Conservation (phyloP, 2,113 vertebrate species). For the Poeciliopsis retropinna region DNA sequence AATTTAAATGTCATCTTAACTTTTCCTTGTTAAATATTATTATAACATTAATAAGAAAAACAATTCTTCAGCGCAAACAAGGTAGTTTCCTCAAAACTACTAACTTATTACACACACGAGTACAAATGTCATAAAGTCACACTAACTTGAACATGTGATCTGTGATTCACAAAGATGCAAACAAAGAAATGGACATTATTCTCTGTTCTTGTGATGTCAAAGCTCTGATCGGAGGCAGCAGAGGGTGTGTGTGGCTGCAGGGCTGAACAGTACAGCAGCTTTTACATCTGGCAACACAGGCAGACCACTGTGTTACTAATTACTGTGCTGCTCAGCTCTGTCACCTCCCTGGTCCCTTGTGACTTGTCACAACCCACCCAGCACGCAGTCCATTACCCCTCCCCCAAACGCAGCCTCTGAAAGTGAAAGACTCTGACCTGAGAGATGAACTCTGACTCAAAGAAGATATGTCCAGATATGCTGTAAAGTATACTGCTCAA, state of each 20-base stretch:
- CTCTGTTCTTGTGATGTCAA: slow-evolving; percentile 7
- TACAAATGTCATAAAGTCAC: background rate
- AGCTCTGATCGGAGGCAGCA: slow-evolving; percentile 29
- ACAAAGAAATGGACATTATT: slow-evolving; percentile 1
- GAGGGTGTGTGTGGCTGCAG: slow-evolving; percentile 42
- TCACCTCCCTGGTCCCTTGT: slow-evolving; percentile 64
- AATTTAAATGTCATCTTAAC: background rate
- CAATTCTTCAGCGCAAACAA: background rate
- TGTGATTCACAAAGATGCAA: background rate
- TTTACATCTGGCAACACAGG: slow-evolving; percentile 62
- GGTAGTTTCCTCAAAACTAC: background rate
- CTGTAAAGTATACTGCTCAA: no score
- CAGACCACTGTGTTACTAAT: slow-evolving; percentile 72
- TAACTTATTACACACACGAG: background rate
- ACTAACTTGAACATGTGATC: background rate
- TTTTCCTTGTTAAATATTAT: background rate
- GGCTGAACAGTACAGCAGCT: slow-evolving; percentile 41
- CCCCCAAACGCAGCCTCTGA: slow-evolving; percentile 24
- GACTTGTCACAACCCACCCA: slow-evolving; percentile 52
- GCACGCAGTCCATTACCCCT: slow-evolving; percentile 8
- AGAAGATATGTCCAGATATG: background rate
- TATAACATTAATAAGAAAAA: background rate
- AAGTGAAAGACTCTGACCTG: slow-evolving; percentile 16
- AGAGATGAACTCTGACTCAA: background rate
- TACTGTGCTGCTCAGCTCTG: slow-evolving; percentile 45